Evolutionary conservation across 2,797 vertebrate genomes (phyloP).

Genomic region (Coranthus polyacanthus): DNA sequence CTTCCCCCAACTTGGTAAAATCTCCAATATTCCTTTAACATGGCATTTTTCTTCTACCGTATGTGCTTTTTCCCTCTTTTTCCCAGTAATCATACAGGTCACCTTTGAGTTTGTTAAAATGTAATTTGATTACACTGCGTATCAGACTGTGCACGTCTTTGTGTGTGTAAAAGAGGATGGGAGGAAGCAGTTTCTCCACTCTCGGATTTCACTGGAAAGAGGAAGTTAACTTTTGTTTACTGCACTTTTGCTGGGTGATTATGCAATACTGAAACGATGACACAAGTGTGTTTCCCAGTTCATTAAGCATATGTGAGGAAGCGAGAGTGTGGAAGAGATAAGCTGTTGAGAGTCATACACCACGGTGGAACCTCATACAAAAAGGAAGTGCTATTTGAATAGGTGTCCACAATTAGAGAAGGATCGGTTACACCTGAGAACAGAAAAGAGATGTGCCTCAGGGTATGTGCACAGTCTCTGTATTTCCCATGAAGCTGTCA

Average conservation of each 20-base stretch:
- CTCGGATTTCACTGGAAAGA: conserved; percentile 53
- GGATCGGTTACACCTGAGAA: conserved; percentile 45
- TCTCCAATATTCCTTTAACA: not conserved
- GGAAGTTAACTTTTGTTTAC: conserved; percentile 74
- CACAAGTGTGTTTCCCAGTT: conserved; percentile 23
- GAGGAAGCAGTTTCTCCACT: conserved; percentile 29
- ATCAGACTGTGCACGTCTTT: not conserved
- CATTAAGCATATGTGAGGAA: not conserved
- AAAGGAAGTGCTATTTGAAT: conserved; percentile 54
- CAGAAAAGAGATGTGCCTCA: not conserved
- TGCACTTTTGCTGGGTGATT: conserved; percentile 50
- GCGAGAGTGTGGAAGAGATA: conserved; percentile 8
- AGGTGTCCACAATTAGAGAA: conserved; percentile 35
- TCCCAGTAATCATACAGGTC: not conserved
- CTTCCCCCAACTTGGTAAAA: not conserved
- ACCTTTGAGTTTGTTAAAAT: not conserved
- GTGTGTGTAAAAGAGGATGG: conserved; percentile 10
- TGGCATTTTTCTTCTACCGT: not conserved
- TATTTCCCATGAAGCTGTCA: conserved; percentile 20
- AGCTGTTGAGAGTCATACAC: conserved; percentile 25
- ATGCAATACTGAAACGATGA: conserved; percentile 59
- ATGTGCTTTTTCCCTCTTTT: not conserved
- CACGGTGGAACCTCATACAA: conserved; percentile 28
- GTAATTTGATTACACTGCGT: too few species aligned
- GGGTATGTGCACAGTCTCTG: not conserved